These are phyloP conservation scores for Euwallacea fornicatus DNA, from an alignment of 1,140 invertebrate species.

Conservation along the genomic window DNA sequence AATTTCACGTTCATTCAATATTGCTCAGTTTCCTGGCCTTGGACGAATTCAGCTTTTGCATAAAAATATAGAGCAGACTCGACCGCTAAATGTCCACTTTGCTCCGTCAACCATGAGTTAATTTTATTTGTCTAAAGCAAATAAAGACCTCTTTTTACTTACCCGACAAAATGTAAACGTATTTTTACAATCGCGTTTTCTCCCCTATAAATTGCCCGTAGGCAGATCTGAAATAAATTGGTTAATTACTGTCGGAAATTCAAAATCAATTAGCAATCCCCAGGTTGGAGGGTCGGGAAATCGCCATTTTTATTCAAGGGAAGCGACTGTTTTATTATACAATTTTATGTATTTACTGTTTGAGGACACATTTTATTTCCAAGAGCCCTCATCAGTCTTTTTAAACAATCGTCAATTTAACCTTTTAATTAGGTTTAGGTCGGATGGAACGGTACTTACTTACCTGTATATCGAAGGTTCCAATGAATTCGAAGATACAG, in stretches of 20 bases:
- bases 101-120: neutral
- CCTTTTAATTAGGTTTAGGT: too few species aligned
- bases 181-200: conserved; percentile 3
- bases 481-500: too few species aligned
- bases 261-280: conserved; percentile 27
- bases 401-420: too few species aligned
- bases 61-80: neutral
- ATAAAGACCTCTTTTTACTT: neutral
- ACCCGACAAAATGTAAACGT: neutral
- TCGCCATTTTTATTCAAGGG: conserved; percentile 7
- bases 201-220: conserved; percentile 5
- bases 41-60: too few species aligned
- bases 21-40: too few species aligned
- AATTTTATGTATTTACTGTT: conserved; percentile 7
- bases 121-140: neutral
- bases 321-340: conserved; percentile 21
- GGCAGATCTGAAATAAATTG: conserved; percentile 9
- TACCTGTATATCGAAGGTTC: too few species aligned
- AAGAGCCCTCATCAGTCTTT: too few species aligned
- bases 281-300: neutral
- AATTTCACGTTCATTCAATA: too few species aligned
- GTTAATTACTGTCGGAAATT: conserved; percentile 26
- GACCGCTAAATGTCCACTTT: neutral
- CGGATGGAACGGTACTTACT: too few species aligned
- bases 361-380: neutral